phyloP scores from a whole-genome alignment of 1,140 invertebrate genomes.

The Amyelois transitella region DNA sequence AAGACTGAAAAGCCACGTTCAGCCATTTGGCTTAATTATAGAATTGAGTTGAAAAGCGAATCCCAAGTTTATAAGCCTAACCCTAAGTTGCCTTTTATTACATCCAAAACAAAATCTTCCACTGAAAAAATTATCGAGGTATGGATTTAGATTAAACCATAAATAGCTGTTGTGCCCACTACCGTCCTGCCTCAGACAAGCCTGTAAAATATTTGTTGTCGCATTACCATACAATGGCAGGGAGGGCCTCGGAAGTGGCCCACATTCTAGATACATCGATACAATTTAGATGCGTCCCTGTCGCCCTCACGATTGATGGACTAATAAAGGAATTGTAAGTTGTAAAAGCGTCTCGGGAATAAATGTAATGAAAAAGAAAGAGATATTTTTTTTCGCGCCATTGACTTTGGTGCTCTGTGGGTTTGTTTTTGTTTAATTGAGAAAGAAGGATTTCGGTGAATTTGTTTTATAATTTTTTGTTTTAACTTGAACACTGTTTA shows the following conservation, averaged over 20 bases:
- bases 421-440: neutral
- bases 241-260: neutral
- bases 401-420: neutral
- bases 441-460: no score
- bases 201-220: neutral
- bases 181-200: neutral
- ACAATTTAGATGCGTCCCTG: neutral
- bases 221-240: neutral
- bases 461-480: no score
- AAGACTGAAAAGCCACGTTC: no score
- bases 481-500: no score
- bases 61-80: no score
- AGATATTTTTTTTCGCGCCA: neutral
- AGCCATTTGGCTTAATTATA: no score
- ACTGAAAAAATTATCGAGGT: no score
- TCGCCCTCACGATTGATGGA: neutral
- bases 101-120: no score
- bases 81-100: no score
- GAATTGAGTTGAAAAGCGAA: no score
- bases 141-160: no score
- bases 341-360: neutral
- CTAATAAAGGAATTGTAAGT: neutral
- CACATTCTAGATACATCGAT: neutral
- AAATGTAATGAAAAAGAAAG: neutral
- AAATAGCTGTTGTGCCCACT: neutral